Percentiles rank a stretch among this genome's conserved stretches.
Evolutionary conservation across 1,140 invertebrate genomes (phyloP).

Genomic region (Drosophila carrolli): DNA sequence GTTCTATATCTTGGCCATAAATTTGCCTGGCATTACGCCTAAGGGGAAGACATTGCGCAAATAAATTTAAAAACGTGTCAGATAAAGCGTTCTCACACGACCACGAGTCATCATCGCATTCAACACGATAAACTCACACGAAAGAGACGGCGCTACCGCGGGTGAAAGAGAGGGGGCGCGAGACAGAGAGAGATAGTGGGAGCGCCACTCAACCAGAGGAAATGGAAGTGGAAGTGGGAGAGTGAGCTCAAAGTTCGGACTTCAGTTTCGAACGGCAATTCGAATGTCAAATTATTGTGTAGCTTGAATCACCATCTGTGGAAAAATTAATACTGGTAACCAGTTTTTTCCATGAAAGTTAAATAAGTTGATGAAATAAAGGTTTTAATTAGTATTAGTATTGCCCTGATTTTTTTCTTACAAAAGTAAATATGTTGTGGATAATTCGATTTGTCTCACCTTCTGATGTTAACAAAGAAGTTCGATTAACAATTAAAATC

Average conservation of each 20-base stretch:
- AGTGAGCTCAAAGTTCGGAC: conserved; percentile 50
- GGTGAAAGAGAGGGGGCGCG: conserved; percentile 9
- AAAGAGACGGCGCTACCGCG: conserved; percentile 13
- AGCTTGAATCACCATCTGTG: conserved; percentile 1
- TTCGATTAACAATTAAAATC: no score
- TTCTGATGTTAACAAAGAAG: no score
- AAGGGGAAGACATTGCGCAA: conserved; percentile 56
- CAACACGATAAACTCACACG: conserved; percentile 31
- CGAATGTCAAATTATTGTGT: conserved; percentile 33
- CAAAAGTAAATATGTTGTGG: no score
- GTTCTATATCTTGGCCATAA: conserved; percentile 56
- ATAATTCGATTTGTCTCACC: no score
- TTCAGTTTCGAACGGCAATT: conserved; percentile 26
- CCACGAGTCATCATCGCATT: conserved; percentile 45
- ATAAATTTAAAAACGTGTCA: conserved; percentile 77
- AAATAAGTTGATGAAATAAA: no score
- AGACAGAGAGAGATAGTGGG: conserved; percentile 10
- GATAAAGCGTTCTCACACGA: conserved; percentile 68
- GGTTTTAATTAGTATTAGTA: neutral
- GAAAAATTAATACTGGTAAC: no score
- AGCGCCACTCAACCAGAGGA: conserved; percentile 15
- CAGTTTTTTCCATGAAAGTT: neutral
- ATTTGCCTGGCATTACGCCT: conserved; percentile 33
- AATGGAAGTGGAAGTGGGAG: conserved; percentile 11
- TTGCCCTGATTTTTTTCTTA: neutral